phyloP scores from a whole-genome alignment of 2,888 invertebrate genomes.

The Sepiola atlantica region DNA sequence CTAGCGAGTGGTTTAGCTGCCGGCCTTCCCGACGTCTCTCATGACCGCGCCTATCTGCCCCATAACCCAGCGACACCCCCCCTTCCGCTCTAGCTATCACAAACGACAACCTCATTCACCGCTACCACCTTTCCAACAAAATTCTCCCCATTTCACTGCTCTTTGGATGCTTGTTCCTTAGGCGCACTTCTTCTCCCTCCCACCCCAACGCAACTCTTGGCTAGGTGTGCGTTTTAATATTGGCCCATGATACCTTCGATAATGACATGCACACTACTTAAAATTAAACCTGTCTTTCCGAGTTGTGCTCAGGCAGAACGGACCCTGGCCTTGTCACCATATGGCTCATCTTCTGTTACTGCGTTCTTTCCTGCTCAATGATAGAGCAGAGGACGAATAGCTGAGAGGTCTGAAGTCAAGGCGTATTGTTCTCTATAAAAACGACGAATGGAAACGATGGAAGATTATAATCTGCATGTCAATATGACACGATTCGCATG shows the following conservation, averaged over 20 bases:
- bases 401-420: background rate
- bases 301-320: constrained; percentile 8
- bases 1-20: constrained; percentile 7
- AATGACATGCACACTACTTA: constrained; percentile 32
- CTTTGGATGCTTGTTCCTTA: background rate
- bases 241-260: constrained; percentile 10
- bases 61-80: background rate
- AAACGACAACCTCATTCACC: constrained; percentile 32
- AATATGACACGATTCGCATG: background rate
- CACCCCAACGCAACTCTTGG: background rate
- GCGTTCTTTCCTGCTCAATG: background rate
- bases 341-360: background rate
- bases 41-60: background rate
- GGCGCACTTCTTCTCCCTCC: no score
- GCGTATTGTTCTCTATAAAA: background rate
- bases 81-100: background rate
- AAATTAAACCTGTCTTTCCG: constrained; percentile 32
- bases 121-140: background rate
- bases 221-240: constrained; percentile 21
- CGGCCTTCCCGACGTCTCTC: background rate
- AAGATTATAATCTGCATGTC: background rate
- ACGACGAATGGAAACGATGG: no score
- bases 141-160: constrained; percentile 32
- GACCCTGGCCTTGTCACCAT: constrained; percentile 32
- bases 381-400: background rate